These are phyloP conservation scores for Teleiodes luculella DNA, from an alignment of 2,888 invertebrate genomes.

Conservation along the genomic window DNA sequence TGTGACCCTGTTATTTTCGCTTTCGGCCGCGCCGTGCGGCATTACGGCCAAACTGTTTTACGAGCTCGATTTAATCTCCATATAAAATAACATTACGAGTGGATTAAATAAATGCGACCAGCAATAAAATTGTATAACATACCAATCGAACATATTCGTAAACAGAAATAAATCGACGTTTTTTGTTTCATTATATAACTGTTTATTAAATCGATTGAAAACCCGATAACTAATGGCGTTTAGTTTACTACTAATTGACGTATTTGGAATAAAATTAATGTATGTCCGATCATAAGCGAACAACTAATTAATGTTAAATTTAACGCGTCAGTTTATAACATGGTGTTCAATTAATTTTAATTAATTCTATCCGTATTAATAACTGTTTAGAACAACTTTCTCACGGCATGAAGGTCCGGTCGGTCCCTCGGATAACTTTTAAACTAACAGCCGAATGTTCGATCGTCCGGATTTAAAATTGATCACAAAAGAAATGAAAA, in stretches of 20 bases:
- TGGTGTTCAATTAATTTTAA: slow-evolving; percentile 8
- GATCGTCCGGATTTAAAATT: slow-evolving; percentile 51
- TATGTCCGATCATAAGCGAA: neutral
- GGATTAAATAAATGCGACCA: slow-evolving; percentile 40
- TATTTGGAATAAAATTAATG: slow-evolving; percentile 6
- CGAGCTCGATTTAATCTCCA: slow-evolving; percentile 38
- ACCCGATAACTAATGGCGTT: neutral
- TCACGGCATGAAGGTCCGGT: neutral
- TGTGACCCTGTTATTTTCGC: slow-evolving; percentile 25
- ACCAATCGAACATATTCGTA: slow-evolving; percentile 22
- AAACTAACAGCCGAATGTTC: slow-evolving; percentile 27
- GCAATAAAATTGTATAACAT: slow-evolving; percentile 40
- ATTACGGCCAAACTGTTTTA: slow-evolving; percentile 30
- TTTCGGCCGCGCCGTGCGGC: slow-evolving; percentile 20
- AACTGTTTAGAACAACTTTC: slow-evolving; percentile 2
- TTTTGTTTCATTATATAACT: slow-evolving; percentile 5
- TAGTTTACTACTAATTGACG: slow-evolving; percentile 1
- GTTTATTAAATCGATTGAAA: slow-evolving; percentile 16
- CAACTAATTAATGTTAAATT: slow-evolving; percentile 1
- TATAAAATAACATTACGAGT: slow-evolving; percentile 40
- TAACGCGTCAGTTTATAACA: neutral
- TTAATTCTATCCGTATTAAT: neutral
- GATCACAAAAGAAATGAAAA: slow-evolving; percentile 63
- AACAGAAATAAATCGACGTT: neutral
- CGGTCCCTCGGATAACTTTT: slow-evolving; percentile 11